Percentiles rank a stretch among this genome's conserved stretches.
Conservation (phyloP, 2,113 vertebrate species). For the Oreotrochilus melanogaster region DNA sequence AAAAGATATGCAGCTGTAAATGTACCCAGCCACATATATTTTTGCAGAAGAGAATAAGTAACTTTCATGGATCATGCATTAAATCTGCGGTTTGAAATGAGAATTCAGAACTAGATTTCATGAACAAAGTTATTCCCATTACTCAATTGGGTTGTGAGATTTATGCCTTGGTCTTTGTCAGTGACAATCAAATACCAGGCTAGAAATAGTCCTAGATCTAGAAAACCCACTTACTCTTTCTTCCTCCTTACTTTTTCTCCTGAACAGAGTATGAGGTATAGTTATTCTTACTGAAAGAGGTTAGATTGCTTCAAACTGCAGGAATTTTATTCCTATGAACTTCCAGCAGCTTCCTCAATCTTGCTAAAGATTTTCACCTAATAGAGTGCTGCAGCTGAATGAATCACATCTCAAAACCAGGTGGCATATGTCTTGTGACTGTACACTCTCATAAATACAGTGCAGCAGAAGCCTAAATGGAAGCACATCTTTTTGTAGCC, state of each 20-base stretch:
- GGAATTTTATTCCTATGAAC: neutral
- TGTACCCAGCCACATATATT: neutral
- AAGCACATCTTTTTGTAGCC: constrained; percentile 48
- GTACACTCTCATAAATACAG: constrained; percentile 26
- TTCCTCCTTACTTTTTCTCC: neutral
- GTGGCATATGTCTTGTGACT: constrained; percentile 56
- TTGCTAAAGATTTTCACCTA: constrained; percentile 2
- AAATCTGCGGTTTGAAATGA: neutral
- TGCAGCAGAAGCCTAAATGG: constrained; percentile 41
- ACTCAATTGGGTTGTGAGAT: neutral
- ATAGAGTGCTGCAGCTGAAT: neutral
- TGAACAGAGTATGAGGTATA: neutral
- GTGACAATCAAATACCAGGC: neutral
- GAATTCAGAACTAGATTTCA: neutral
- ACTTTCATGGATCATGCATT: neutral
- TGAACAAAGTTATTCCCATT: neutral
- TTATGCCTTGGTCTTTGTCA: neutral
- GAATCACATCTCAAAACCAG: constrained; percentile 20
- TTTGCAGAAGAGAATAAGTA: neutral
- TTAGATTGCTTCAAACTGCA: neutral
- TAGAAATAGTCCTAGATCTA: neutral
- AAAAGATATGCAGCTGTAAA: neutral
- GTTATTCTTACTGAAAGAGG: neutral
- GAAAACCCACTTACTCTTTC: neutral
- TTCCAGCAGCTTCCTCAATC: neutral